Evolutionary conservation across 1,140 invertebrate genomes (phyloP).

Genomic region (Hyphantria cunea): DNA sequence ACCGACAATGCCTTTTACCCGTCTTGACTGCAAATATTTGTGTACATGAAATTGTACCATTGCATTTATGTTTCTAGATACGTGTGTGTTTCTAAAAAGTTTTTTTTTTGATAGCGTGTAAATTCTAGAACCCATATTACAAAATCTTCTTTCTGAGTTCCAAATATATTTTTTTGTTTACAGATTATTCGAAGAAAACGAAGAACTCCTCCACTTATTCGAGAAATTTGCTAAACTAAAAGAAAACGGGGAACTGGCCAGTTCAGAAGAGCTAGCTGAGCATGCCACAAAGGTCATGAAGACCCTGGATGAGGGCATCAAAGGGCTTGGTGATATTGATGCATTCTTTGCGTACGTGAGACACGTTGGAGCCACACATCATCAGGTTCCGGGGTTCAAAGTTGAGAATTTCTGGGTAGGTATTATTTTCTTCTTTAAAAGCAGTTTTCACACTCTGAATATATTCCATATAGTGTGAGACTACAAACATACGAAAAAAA

Average conservation of each 20-base stretch:
- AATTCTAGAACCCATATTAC: too few relatives aligned
- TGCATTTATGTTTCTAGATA: too few relatives aligned
- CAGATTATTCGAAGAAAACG: slow-evolving; percentile 95
- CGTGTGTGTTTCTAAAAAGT: too few relatives aligned
- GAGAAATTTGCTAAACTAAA: slow-evolving; percentile 89
- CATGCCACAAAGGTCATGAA: slow-evolving; percentile 95
- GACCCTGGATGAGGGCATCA: slow-evolving; percentile 93
- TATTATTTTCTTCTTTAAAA: slow-evolving; percentile 3
- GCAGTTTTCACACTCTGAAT: too few relatives aligned
- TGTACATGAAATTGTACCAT: too few relatives aligned
- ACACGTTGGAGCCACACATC: slow-evolving; percentile 91
- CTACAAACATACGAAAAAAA: too few relatives aligned
- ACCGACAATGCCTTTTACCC: too few relatives aligned
- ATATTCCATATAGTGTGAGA: too few relatives aligned
- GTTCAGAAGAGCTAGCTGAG: slow-evolving; percentile 90
- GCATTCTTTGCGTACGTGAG: slow-evolving; percentile 91
- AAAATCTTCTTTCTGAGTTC: too few relatives aligned
- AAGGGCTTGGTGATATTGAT: slow-evolving; percentile 91
- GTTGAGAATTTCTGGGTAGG: slow-evolving; percentile 93
- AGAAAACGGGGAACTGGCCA: slow-evolving; percentile 89
- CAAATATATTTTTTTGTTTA: slow-evolving; percentile 23
- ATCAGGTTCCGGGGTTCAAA: slow-evolving; percentile 91
- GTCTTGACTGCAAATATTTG: too few relatives aligned
- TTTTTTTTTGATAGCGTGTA: too few relatives aligned
- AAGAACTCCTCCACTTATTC: slow-evolving; percentile 90